Evolutionary conservation across 2,113 vertebrate genomes (phyloP).

Genomic region (Notechis scutatus): DNA sequence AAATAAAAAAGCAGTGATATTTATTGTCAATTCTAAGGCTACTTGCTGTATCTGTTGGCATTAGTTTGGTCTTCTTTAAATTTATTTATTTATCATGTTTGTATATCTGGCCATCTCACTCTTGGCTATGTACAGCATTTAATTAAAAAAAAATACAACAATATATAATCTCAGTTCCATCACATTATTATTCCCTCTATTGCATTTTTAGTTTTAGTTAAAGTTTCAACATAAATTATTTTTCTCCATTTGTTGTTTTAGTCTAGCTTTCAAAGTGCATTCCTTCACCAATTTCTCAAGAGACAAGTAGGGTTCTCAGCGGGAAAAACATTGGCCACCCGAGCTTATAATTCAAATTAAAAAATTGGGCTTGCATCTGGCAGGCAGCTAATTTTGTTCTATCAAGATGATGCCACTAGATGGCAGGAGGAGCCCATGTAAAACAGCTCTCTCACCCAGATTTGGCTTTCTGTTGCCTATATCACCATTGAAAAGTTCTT

Average conservation of each 20-base stretch:
- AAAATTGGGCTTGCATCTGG: background rate
- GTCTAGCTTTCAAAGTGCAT: background rate
- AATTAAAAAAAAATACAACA: background rate
- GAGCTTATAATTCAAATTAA: background rate
- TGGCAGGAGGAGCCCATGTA: constrained; percentile 41
- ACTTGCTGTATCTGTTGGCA: background rate
- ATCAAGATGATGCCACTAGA: constrained; percentile 4
- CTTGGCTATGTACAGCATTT: background rate
- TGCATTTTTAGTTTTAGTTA: background rate
- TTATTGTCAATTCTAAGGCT: background rate
- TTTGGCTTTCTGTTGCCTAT: background rate
- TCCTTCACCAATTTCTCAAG: background rate
- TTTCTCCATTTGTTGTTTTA: background rate
- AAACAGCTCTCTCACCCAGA: rapidly evolving
- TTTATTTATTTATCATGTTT: background rate
- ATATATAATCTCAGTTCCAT: background rate
- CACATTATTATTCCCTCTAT: background rate
- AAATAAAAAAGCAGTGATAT: background rate
- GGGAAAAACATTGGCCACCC: background rate
- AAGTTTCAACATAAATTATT: background rate
- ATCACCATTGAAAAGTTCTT: constrained; percentile 10
- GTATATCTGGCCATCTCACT: background rate
- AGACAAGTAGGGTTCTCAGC: background rate
- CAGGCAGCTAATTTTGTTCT: background rate
- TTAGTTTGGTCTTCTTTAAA: background rate